Conservation (phyloP, 2,113 vertebrate species). For the Menura novaehollandiae region DNA sequence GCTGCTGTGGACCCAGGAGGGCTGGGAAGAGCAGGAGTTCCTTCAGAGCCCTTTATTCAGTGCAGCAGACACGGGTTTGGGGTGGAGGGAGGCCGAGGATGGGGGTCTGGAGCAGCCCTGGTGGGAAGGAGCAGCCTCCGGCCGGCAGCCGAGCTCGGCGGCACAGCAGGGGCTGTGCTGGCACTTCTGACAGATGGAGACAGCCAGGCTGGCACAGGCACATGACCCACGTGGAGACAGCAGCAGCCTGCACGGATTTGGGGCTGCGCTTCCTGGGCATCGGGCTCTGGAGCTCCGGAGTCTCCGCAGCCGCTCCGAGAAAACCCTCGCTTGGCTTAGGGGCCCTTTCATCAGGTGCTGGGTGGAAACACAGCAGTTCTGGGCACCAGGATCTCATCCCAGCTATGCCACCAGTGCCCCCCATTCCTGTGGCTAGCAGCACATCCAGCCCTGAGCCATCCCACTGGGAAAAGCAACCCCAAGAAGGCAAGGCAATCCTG, state of each 20-base stretch:
- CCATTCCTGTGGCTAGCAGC: accelerated
- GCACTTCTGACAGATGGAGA: not conserved
- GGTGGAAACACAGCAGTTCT: not conserved
- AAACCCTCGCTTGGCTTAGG: not conserved
- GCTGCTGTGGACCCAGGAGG: not conserved
- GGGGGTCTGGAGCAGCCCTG: not conserved
- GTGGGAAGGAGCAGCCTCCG: not conserved
- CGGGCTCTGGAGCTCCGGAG: not conserved
- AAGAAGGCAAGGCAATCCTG: not conserved
- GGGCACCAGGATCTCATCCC: not conserved
- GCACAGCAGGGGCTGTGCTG: not conserved
- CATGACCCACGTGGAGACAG: not conserved
- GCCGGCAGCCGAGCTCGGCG: not conserved
- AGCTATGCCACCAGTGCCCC: not conserved
- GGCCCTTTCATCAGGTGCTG: not conserved
- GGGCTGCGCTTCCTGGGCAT: not conserved
- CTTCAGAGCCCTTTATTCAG: not conserved
- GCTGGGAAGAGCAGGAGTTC: not conserved
- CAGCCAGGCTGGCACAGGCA: not conserved
- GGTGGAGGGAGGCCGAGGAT: not conserved
- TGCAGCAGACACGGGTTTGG: not conserved
- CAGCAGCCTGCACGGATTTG: accelerated
- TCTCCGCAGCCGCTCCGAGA: not conserved
- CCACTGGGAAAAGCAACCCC: not conserved
- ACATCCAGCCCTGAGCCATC: not conserved